Evolutionary conservation across 2,797 vertebrate genomes (phyloP), one percentile per base, ranked within the genome.

Genomic region (Myoxocephalus aenaeus): DNA sequence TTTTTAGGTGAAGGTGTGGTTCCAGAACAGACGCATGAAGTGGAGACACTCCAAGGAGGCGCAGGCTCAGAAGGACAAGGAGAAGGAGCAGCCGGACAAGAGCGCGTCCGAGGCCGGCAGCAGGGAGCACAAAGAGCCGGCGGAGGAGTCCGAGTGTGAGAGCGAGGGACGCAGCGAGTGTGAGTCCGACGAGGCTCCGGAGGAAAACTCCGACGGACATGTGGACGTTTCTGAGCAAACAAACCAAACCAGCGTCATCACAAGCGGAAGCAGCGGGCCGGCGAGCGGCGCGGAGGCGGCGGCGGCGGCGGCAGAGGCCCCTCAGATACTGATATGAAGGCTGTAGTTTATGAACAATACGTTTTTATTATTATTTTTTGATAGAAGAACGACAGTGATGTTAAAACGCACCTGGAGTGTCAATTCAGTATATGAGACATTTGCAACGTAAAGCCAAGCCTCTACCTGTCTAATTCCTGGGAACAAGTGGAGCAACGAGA

Each of bases 1-100:
- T 69, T 17, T 61, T 2, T 89, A 98, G 97, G 97, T 98, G 11
- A 98, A 98, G 74, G 97, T 98, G n/a, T 98, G 97, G 97, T 98
- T 98, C 88, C 97, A 98, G 92, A 98, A 98, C 94, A 90, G 97
- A 20, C 93, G 97, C 78, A 98, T 98, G 97, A 98, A 98, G 88
- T 99, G 98, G 98, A 94, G 98, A 71, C 98, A 99, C 86, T 99
- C 98, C 65, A 99, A 99, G 82, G 98, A 99, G 90, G 98, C 98
- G 0, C 98, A 99, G 90, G 97, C 97, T 1, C 98, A 99, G 90
- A 99, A 98, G 79, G 98, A 99, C 87, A 99, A 99, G 81, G 97
- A 99, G 64, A 97, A 97, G 79, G 97, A 96, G 34, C 93, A 95
- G 20, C 84, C 93, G 4, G 96, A 97, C 44, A 96, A 56, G 73